Percentiles rank a stretch among this genome's conserved stretches.
Evolutionary conservation across 1,140 invertebrate genomes (phyloP).

Genomic region (Augochlora pura): DNA sequence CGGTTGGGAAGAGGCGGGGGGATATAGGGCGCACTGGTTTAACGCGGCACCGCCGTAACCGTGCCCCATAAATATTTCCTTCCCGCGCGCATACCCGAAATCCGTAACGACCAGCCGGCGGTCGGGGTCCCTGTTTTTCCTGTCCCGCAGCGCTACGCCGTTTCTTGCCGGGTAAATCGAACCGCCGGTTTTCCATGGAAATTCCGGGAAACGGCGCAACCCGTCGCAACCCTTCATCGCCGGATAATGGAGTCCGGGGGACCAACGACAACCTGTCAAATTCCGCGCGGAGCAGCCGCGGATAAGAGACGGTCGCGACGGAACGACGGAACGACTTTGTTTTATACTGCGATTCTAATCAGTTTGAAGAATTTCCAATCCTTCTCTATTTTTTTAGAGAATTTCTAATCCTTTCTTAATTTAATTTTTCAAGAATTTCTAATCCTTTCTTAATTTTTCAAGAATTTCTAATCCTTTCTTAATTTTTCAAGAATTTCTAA

Average conservation of each 20-base stretch:
- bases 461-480: too few relatives aligned
- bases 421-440: too few relatives aligned
- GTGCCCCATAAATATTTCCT: conserved; percentile 15
- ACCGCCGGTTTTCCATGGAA: conserved; percentile 40
- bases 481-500: too few relatives aligned
- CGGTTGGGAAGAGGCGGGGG: background rate
- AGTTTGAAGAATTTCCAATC: too few relatives aligned
- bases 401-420: too few relatives aligned
- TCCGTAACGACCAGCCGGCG: conserved; percentile 10
- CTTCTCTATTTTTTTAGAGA: too few relatives aligned
- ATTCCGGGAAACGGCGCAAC: conserved; percentile 43
- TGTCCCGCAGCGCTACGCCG: background rate
- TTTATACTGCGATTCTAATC: too few relatives aligned
- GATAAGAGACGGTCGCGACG: background rate
- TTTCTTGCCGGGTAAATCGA: conserved; percentile 35
- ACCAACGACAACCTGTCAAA: conserved; percentile 69
- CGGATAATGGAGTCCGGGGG: conserved; percentile 65
- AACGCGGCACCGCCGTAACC: background rate
- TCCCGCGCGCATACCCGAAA: conserved; percentile 25
- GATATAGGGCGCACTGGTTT: background rate
- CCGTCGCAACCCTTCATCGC: conserved; percentile 14
- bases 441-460: too few relatives aligned
- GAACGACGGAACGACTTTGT: too few relatives aligned
- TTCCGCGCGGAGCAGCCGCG: conserved; percentile 68
- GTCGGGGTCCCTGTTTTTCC: background rate